A percentile compares a stretch with the other conserved stretches of the same genome.
These are phyloP conservation scores for Sphaeridia pumilis DNA, from an alignment of 2,888 invertebrate species.

Conservation along the genomic window DNA sequence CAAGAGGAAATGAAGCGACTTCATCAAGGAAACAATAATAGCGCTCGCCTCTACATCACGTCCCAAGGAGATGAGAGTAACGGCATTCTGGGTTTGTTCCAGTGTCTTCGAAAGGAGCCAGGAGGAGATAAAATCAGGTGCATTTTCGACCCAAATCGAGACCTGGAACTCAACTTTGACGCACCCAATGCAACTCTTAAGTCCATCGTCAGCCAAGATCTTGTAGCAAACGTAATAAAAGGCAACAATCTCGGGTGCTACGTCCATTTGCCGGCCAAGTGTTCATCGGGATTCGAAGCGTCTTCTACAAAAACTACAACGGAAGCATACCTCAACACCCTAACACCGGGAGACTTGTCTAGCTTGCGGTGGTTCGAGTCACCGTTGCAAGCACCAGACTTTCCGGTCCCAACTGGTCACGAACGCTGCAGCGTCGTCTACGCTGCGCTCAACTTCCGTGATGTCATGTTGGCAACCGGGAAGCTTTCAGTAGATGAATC, in stretches of 20 bases:
- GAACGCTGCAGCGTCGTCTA: constrained; percentile 52
- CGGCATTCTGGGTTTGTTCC: constrained; percentile 77
- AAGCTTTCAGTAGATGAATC: constrained; percentile 72
- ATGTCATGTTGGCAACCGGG: constrained; percentile 87
- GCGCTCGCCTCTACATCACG: constrained; percentile 54
- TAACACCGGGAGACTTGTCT: constrained; percentile 72
- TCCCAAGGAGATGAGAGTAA: constrained; percentile 54
- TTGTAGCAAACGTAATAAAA: constrained; percentile 36
- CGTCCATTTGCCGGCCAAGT: constrained; percentile 58
- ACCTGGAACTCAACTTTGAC: constrained; percentile 7
- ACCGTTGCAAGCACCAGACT: background rate
- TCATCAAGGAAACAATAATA: constrained; percentile 51
- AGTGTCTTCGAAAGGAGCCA: constrained; percentile 75
- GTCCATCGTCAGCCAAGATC: constrained; percentile 9
- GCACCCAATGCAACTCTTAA: background rate
- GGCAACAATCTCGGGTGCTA: constrained; percentile 76
- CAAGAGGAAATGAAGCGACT: constrained; percentile 50
- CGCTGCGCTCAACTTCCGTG: constrained; percentile 83
- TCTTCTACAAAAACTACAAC: no score
- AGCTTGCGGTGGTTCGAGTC: constrained; percentile 65
- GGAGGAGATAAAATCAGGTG: constrained; percentile 68
- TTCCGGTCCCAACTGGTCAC: background rate
- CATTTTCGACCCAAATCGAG: background rate
- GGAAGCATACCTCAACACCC: constrained; percentile 65
- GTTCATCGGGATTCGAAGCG: no score